Percentiles rank a stretch among this genome's conserved stretches.
These are phyloP conservation scores for Chrysina gloriosa DNA, from an alignment of 2,888 invertebrate species.

Conservation along the genomic window DNA sequence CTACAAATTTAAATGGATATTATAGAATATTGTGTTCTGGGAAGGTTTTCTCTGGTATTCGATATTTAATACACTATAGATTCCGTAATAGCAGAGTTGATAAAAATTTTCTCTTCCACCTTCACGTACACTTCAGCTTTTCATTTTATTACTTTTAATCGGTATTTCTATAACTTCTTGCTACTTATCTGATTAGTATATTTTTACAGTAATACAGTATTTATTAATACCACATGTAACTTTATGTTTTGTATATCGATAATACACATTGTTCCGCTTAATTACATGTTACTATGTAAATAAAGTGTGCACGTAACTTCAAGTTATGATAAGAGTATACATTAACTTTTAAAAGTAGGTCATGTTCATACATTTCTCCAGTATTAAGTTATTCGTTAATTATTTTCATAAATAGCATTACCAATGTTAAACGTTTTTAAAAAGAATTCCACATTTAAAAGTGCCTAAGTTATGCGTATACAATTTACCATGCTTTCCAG, in stretches of 20 bases:
- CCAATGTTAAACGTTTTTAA: constrained; percentile 31
- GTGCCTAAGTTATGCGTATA: constrained; percentile 9
- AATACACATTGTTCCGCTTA: constrained; percentile 36
- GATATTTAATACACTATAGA: too few relatives aligned
- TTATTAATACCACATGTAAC: too few relatives aligned
- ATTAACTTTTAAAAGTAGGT: constrained; percentile 53
- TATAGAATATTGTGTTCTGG: too few relatives aligned
- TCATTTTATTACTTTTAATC: too few relatives aligned
- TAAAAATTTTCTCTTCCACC: too few relatives aligned
- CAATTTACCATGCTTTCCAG: constrained; percentile 7
- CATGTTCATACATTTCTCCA: constrained; percentile 46
- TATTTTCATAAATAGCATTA: constrained; percentile 31
- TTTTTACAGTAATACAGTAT: too few relatives aligned
- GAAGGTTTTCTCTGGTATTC: too few relatives aligned
- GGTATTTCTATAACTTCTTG: too few relatives aligned
- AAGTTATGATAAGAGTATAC: constrained; percentile 46
- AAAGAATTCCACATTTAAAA: constrained; percentile 23
- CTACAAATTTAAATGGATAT: too few relatives aligned
- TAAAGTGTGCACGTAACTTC: constrained; percentile 23
- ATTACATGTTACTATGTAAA: constrained; percentile 40
- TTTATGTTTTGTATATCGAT: neutral
- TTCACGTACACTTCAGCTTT: too few relatives aligned
- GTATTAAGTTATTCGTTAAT: constrained; percentile 17
- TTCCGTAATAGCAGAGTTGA: too few relatives aligned
- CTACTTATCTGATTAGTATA: too few relatives aligned